A percentile compares a stretch with the other conserved stretches of the same genome.
Conservation (phyloP, 2,797 vertebrate genomes). For the Hydrophis major region DNA sequence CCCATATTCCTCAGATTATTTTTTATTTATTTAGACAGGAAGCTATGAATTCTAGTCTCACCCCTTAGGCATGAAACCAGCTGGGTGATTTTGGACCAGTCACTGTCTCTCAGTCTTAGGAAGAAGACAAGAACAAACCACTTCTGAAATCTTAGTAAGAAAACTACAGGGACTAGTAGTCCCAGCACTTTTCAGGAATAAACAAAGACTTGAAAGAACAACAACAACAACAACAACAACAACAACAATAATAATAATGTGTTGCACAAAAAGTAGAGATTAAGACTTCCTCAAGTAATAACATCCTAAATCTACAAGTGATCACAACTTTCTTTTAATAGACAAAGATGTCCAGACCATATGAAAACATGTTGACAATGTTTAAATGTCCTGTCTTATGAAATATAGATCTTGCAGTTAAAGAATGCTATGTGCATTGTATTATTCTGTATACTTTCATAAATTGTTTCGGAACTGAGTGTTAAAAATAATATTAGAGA, state of each 20-base stretch:
- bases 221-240: too few relatives aligned
- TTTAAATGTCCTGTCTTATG: constrained; percentile 44
- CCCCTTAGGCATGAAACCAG: too few relatives aligned
- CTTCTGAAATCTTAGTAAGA: not conserved
- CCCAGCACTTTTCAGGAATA: not conserved
- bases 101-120: not conserved
- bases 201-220: not conserved
- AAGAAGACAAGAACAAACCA: not conserved
- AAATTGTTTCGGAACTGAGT: constrained; percentile 40
- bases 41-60: not conserved
- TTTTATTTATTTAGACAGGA: not conserved
- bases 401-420: constrained; percentile 19
- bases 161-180: not conserved
- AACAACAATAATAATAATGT: too few relatives aligned
- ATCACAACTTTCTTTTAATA: constrained; percentile 1
- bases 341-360: constrained; percentile 32
- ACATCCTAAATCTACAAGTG: not conserved
- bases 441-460: constrained; percentile 36
- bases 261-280: not conserved
- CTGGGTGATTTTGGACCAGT: too few relatives aligned
- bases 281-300: not conserved
- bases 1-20: not conserved
- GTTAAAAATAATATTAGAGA: constrained; percentile 43
- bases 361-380: constrained; percentile 43
- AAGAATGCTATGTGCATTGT: not conserved